These are phyloP conservation scores for Typhlomys cinereus DNA, from an alignment of 2,113 vertebrate genomes.

Conservation along the genomic window DNA sequence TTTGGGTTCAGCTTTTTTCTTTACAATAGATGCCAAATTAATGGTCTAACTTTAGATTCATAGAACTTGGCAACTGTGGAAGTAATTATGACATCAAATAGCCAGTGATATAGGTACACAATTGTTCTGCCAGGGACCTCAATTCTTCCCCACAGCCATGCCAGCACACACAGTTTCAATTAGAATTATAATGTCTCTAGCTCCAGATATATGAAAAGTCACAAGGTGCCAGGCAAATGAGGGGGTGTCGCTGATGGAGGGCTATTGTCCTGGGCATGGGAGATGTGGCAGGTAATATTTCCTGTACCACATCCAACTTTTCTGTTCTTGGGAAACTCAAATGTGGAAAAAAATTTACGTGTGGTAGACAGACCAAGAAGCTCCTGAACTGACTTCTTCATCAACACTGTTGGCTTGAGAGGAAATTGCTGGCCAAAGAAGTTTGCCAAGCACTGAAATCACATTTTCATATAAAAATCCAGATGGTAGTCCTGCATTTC, in stretches of 20 bases:
- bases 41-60: constrained; percentile 62
- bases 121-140: not conserved
- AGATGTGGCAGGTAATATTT: constrained; percentile 77
- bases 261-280: constrained; percentile 55
- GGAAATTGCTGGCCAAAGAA: constrained; percentile 61
- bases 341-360: constrained; percentile 52
- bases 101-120: constrained; percentile 49
- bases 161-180: constrained; percentile 33
- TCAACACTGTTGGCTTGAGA: constrained; percentile 60
- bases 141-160: constrained; percentile 40
- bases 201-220: constrained; percentile 57
- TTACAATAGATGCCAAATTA: constrained; percentile 62
- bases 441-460: not conserved
- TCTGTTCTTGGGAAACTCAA: constrained; percentile 76
- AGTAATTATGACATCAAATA: constrained; percentile 44
- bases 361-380: constrained; percentile 70
- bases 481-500: not conserved
- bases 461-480: constrained; percentile 14
- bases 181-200: constrained; percentile 57
- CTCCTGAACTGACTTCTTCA: constrained; percentile 58
- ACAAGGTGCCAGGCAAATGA: constrained; percentile 66
- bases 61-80: constrained; percentile 46
- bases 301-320: constrained; percentile 53
- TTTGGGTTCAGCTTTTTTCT: constrained; percentile 25
- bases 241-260: constrained; percentile 38